Base-by-base conservation (phyloP, 2,113 vertebrate species). In the Megaleporinus macrocephalus region DNA sequence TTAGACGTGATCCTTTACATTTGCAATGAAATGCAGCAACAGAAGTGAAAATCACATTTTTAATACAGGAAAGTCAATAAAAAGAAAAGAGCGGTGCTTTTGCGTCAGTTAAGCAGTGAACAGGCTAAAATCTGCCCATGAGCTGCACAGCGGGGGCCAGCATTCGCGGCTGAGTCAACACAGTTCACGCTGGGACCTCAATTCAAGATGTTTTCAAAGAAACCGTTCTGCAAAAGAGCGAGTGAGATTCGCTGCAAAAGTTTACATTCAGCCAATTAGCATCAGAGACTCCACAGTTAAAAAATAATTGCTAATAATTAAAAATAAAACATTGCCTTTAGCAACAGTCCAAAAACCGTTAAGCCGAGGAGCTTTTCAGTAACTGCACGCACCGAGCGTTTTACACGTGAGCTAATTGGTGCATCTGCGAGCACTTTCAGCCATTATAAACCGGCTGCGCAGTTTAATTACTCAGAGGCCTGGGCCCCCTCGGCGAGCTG, bases 111-210 rank as follows among this genome's bases (percentile, higher is more conserved):
- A 51, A 7, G 5, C 49, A 16, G 14, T 18, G 3, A 1, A 51
- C 49, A 16, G 49, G 53, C 53, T 22, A 22, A 0, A 55, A 22
- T 1, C 18, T 2, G 66, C 62, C 33, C 22, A 72, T 36, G 10
- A 47, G 44, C 47, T 24, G 29, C 65, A 84, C 89, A 87, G 78
- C 66, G 74, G n/a, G 57, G 57, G 20, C 6, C n/a, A 13, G 12
- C 57, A 26, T 61, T 22, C 26, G 57, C 57, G 57, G 57, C 57
- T 61, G 57, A 61, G n/a, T 26, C 57, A 61, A 61, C n/a, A 61
- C 57, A 61, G 18, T 6, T 61, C 57, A 24, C 4, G 57, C 57
- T 13, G 57, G 57, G 57, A 1, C 1, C 24, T 61, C 10, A 57
- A 57, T 14, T 57, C 53, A 18, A 55, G 55, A 0, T 6, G 7